Percentiles rank a stretch among this genome's conserved stretches.
These are phyloP conservation scores for Drosophila mojavensis DNA, from an alignment of 1,140 invertebrate species.

Conservation along the genomic window DNA sequence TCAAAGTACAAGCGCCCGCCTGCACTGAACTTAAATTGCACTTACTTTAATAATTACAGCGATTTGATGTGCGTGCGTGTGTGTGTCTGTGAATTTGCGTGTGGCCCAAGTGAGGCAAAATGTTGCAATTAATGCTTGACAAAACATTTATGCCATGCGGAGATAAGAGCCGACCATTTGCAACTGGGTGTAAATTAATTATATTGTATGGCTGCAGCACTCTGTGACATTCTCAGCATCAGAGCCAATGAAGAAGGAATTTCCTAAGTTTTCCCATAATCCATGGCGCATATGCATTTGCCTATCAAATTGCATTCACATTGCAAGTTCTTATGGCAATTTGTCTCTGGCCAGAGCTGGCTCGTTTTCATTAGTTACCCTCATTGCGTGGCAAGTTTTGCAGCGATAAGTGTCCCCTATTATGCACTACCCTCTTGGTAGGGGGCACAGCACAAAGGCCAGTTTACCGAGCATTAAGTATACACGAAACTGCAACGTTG, in stretches of 20 bases:
- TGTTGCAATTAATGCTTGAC: slow-evolving; percentile 18
- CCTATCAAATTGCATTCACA: slow-evolving; percentile 8
- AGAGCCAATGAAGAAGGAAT: slow-evolving; percentile 25
- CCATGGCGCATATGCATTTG: slow-evolving; percentile 8
- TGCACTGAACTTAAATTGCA: slow-evolving; percentile 36
- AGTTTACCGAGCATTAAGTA: slow-evolving; percentile 21
- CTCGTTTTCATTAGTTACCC: slow-evolving; percentile 30
- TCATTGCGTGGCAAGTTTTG: slow-evolving; percentile 45
- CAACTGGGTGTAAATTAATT: neutral
- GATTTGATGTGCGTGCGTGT: neutral
- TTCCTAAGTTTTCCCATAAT: neutral
- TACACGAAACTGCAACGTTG: too few species aligned
- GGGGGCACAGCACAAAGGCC: slow-evolving; percentile 39
- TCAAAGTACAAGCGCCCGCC: slow-evolving; percentile 35
- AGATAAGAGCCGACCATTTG: neutral
- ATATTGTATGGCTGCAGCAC: neutral
- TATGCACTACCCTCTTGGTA: neutral
- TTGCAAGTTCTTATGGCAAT: slow-evolving; percentile 25
- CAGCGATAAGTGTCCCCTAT: slow-evolving; percentile 26
- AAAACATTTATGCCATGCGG: neutral
- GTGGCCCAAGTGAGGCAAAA: neutral
- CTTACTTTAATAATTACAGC: slow-evolving; percentile 14
- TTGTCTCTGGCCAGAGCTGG: slow-evolving; percentile 5
- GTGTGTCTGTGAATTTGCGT: too few species aligned
- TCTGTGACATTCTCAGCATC: neutral